phyloP scores from a whole-genome alignment of 1,140 invertebrate species.

The Pseudomyrmex flavicornis region DNA sequence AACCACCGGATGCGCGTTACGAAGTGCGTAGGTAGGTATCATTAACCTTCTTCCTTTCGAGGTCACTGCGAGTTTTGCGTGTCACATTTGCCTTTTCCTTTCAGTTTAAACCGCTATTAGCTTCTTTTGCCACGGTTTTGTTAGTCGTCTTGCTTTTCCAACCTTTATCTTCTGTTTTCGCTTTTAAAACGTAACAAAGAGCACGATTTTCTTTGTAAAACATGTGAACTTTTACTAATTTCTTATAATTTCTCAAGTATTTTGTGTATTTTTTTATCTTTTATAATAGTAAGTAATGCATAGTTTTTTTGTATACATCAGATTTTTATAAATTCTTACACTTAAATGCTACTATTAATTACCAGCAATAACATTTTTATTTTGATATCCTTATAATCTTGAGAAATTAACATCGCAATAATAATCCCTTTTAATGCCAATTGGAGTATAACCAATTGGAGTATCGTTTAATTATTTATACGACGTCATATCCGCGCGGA shows the following conservation, averaged over 20 bases:
- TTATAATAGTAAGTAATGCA: neutral
- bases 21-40: conserved; percentile 53
- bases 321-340: neutral
- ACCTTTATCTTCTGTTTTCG: conserved; percentile 7
- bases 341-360: neutral
- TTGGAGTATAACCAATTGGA: too few species aligned
- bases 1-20: conserved; percentile 58
- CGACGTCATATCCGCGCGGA: neutral
- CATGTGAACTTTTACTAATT: neutral
- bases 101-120: conserved; percentile 26
- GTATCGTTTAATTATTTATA: conserved; percentile 33
- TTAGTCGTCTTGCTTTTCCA: conserved; percentile 12
- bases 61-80: conserved; percentile 23
- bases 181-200: conserved; percentile 26
- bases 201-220: neutral
- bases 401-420: neutral
- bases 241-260: neutral
- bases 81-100: conserved; percentile 23
- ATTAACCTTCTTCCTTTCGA: conserved; percentile 55
- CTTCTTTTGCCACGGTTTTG: conserved; percentile 21
- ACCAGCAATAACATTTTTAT: neutral
- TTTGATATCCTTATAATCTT: neutral
- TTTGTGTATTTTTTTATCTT: neutral
- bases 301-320: neutral
- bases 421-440: neutral